phyloP scores from a whole-genome alignment of 2,888 invertebrate genomes.

The Standfussiana lucernea region DNA sequence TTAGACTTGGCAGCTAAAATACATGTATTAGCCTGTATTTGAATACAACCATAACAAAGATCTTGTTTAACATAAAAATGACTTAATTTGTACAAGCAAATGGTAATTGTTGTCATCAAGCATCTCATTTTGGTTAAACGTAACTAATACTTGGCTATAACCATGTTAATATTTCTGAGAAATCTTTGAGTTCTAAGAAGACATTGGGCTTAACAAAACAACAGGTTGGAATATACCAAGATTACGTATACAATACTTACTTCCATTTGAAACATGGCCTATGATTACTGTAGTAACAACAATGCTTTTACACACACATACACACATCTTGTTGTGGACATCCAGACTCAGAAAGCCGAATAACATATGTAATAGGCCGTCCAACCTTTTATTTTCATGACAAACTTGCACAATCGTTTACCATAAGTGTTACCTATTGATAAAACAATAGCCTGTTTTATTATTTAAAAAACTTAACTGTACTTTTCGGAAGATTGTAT shows the following conservation, averaged over 20 bases:
- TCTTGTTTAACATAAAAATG: constrained; percentile 34
- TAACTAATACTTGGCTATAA: constrained; percentile 33
- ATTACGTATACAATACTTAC: background rate
- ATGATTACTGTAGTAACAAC: background rate
- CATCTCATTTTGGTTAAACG: constrained; percentile 40
- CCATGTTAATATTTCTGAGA: constrained; percentile 41
- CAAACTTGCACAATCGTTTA: background rate
- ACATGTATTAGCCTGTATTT: background rate
- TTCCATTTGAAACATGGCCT: background rate
- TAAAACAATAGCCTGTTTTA: background rate
- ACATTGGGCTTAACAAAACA: constrained; percentile 28
- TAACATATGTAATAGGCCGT: background rate
- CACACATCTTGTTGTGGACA: background rate
- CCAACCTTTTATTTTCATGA: background rate
- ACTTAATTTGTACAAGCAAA: constrained; percentile 27
- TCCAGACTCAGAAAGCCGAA: no score
- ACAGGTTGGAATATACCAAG: background rate
- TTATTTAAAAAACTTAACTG: background rate
- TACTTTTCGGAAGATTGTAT: background rate
- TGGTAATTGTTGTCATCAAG: constrained; percentile 50
- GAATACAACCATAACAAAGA: constrained; percentile 16
- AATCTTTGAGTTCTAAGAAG: constrained; percentile 22
- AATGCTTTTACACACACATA: background rate
- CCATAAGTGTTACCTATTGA: background rate
- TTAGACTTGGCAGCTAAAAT: background rate